Evolutionary conservation across 2,113 vertebrate genomes (phyloP), one percentile per base, ranked within the genome.

Genomic region (Corvus hawaiiensis): DNA sequence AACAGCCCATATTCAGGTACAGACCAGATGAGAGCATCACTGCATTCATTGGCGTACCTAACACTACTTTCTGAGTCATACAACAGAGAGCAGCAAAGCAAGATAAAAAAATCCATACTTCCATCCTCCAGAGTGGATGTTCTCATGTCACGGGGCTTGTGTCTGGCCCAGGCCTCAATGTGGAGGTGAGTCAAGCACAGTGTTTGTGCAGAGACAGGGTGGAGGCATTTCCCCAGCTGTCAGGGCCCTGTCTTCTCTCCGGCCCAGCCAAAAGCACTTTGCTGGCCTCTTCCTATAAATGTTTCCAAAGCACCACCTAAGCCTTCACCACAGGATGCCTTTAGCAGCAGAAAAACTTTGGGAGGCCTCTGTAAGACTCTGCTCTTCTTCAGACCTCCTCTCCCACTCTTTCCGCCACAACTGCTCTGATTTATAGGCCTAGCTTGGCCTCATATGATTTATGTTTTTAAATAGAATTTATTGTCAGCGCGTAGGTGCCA

Each of bases 11-110:
- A 6, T 32, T 49, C 48, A 63, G 32, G 37, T 16, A 27, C 24
- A 33, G 80, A 49, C 13, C 39, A 43, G n/a, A 28, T 7, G n/a
- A 54, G 28, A 59, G 23, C 37, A 74, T 6, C 20, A 7, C 28
- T 62, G 28, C 15, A 9, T 56, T 37, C 39, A 48, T 1, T 67
- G 14, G 13, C 0, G 0, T 19, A 33, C 12, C n/a, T 22, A 67
- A 72, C 11, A 13, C 9, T 13, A 21, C 22, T 49, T 82, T 68
- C 35, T 77, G 27, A 49, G 22, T 80, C 62, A 16, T 39, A 62
- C 11, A 27, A 21, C 2, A 73, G 12, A 75, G 6, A 72, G 30
- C 24, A 59, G 37, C 30, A 69, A 62, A 56, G 20, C 16, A 68
- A 77, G 37, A 66, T 10, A 22, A 62, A 59, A 76, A 51, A 17